Base-by-base conservation (phyloP, 1,140 invertebrate genomes). In the Megalonaias nervosa region DNA sequence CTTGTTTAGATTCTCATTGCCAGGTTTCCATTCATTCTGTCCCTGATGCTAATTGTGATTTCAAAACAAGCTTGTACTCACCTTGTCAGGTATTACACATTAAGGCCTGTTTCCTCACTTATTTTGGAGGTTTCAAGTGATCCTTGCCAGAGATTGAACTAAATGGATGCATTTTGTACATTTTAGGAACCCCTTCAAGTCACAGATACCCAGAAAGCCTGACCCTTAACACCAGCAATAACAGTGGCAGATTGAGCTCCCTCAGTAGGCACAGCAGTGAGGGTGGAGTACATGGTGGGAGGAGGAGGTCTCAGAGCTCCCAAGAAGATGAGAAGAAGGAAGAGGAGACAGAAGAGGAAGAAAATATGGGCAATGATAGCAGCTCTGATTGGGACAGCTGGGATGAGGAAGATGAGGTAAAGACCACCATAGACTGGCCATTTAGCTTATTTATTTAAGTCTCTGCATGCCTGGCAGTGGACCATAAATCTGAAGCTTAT, bases 361-460 rank as follows among this genome's bases (percentile, higher is more conserved):
- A 81, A 5, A 23, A 60, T 15, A 61, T 23, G 21, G 56, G 68
- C 3, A 38, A 23, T 1, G 73, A 80, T 16, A 57, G 26, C 26
- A 81, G 68, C 26, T 86, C 84, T 17, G 86, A 87, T 70, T 86
- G 86, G 86, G 86, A 87, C 57, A 86, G 84, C 76, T 87, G 85
- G 85, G 84, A 83, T 79, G 85, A 85, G 13, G 86, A 87, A n/a
- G 82, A 85, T 15, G 82, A 87, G 84, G 85, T 85, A 56, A 70
- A 67, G 23, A 15, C 48, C 31, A 26, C 38, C 16, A 64, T 31
- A 59, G 17, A 23, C 9, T 56, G 59, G 17, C 56, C 15, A 60
- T 57, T 57, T 26, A 48, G 17, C 67, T 16, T 66, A 9, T n/a
- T 2, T 14, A 19, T 21, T 14, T 64, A 38, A 26, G n/a, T 23